phyloP scores from a whole-genome alignment of 1,140 invertebrate species.

The Dendroctonus valens region DNA sequence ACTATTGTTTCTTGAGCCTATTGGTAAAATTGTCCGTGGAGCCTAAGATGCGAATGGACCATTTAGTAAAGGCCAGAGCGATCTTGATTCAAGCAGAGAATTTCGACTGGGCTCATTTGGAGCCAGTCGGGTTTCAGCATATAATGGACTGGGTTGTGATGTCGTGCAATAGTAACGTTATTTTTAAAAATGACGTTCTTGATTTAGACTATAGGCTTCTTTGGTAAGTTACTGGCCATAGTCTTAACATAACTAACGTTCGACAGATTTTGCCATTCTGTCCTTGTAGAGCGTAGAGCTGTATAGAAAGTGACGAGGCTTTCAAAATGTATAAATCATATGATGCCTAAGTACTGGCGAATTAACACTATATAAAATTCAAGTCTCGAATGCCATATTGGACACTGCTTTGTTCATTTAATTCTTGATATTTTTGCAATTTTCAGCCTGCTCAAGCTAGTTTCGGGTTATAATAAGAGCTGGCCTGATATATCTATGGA shows the following conservation, averaged over 20 bases:
- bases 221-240: constrained; percentile 47
- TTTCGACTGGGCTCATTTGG: constrained; percentile 70
- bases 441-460: constrained; percentile 46
- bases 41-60: constrained; percentile 62
- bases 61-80: constrained; percentile 46
- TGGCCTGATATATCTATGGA: constrained; percentile 26
- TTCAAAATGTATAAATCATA: not conserved
- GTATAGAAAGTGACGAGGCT: not conserved
- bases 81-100: constrained; percentile 63
- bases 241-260: too few species aligned
- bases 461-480: constrained; percentile 42
- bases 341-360: too few species aligned
- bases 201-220: constrained; percentile 53
- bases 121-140: constrained; percentile 64
- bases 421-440: not conserved
- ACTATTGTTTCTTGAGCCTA: constrained; percentile 62
- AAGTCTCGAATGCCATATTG: not conserved
- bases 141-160: constrained; percentile 76
- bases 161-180: constrained; percentile 70
- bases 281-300: too few species aligned
- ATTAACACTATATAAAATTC: not conserved
- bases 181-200: constrained; percentile 55
- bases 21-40: constrained; percentile 70
- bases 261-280: too few species aligned
- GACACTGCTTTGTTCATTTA: not conserved